Conservation (phyloP, 2,113 vertebrate species). For the Pelvicachromis taeniatus region DNA sequence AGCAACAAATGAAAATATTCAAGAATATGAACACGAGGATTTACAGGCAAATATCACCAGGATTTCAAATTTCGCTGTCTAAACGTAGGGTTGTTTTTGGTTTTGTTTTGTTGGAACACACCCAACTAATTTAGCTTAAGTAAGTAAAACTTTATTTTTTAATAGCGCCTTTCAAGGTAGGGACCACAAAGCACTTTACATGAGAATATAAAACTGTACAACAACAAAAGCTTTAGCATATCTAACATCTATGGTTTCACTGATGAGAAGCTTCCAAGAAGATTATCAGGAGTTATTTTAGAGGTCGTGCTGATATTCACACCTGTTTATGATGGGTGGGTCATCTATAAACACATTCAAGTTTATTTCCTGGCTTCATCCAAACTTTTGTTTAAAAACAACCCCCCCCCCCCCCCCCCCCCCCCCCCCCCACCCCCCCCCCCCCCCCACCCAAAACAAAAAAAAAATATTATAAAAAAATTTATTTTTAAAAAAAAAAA, state of each 20-base stretch:
- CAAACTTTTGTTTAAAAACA: neutral
- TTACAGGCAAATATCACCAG: neutral
- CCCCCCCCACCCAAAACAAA: too few species aligned
- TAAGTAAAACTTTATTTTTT: too few species aligned
- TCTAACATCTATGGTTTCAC: neutral
- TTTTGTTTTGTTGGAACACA: neutral
- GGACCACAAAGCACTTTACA: too few species aligned
- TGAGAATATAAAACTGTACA: too few species aligned
- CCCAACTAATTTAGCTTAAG: neutral
- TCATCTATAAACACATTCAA: neutral
- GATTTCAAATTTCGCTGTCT: neutral
- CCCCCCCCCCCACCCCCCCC: too few species aligned
- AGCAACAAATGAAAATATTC: neutral
- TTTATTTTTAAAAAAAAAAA: too few species aligned
- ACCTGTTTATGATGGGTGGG: neutral
- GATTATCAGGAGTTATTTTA: neutral
- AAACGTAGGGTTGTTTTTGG: neutral
- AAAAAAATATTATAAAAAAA: too few species aligned
- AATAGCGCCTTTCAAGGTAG: too few species aligned
- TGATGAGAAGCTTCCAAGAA: neutral
- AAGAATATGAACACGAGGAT: slow-evolving; percentile 5
- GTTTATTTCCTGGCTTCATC: neutral
- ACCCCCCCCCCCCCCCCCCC: neutral
- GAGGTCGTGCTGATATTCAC: neutral
- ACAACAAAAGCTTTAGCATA: too few species aligned